Percentiles rank a stretch among this genome's conserved stretches.
phyloP scores from a whole-genome alignment of 1,140 invertebrate species.

The Neodiprion pinetum region DNA sequence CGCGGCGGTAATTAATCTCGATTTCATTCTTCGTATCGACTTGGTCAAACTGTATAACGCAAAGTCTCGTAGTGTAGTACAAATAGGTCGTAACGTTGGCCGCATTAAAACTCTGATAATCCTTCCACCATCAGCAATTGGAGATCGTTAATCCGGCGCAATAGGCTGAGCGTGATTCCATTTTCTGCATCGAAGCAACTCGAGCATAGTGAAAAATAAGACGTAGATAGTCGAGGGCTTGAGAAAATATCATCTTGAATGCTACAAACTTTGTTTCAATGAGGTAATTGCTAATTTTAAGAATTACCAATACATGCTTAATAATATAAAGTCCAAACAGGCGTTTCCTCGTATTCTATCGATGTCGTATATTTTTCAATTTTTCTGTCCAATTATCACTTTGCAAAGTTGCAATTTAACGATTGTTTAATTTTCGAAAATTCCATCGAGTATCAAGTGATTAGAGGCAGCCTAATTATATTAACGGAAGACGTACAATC shows the following conservation, averaged over 20 bases:
- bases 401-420: too few species aligned
- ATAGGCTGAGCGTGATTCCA: background rate
- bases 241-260: background rate
- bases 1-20: background rate
- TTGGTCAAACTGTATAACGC: background rate
- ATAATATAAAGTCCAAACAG: too few species aligned
- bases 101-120: background rate
- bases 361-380: too few species aligned
- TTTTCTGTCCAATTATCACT: too few species aligned
- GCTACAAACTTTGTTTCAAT: background rate
- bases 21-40: background rate
- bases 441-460: too few species aligned
- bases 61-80: background rate
- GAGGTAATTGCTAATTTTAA: background rate
- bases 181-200: background rate
- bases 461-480: too few species aligned
- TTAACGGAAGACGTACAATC: too few species aligned
- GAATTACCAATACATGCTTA: too few species aligned
- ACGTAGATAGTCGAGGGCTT: background rate
- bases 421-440: too few species aligned
- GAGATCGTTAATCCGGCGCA: background rate
- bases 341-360: too few species aligned
- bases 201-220: background rate
- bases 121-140: background rate
- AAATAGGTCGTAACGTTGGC: background rate